phyloP scores from a whole-genome alignment of 2,888 invertebrate species.

The Tuta absoluta region DNA sequence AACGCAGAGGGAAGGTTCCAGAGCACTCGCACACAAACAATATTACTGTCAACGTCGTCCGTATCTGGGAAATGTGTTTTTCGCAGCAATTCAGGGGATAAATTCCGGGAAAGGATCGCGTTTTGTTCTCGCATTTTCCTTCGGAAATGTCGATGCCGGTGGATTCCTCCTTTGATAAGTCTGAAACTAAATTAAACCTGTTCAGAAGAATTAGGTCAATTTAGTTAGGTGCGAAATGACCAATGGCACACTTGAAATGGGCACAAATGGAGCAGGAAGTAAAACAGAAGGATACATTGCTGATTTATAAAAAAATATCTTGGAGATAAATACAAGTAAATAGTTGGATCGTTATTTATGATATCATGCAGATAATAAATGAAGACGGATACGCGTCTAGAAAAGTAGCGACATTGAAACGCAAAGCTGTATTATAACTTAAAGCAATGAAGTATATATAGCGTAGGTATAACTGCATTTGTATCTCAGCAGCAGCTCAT shows the following conservation, averaged over 20 bases:
- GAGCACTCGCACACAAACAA: conserved; percentile 5
- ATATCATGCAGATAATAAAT: background rate
- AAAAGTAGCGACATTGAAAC: background rate
- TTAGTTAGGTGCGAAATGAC: background rate
- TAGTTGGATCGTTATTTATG: conserved; percentile 1
- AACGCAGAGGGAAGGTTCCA: background rate
- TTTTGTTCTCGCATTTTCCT: background rate
- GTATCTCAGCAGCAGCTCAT: background rate
- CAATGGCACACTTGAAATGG: conserved; percentile 10
- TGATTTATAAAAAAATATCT: background rate
- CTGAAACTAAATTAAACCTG: background rate
- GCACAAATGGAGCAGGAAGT: background rate
- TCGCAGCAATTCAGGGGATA: background rate
- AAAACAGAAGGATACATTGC: background rate
- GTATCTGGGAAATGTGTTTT: conserved; percentile 10
- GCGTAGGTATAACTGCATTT: background rate
- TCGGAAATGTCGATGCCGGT: background rate
- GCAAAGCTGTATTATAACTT: conserved; percentile 2
- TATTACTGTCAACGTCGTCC: conserved; percentile 1
- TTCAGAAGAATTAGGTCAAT: conserved; percentile 7
- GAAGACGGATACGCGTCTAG: background rate
- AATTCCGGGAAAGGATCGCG: background rate
- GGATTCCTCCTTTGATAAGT: conserved; percentile 1
- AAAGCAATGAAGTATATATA: background rate
- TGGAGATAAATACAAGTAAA: background rate